Percentiles rank a stretch among this genome's conserved stretches.
phyloP scores from a whole-genome alignment of 1,140 invertebrate genomes.

The Chlorops oryzae region DNA sequence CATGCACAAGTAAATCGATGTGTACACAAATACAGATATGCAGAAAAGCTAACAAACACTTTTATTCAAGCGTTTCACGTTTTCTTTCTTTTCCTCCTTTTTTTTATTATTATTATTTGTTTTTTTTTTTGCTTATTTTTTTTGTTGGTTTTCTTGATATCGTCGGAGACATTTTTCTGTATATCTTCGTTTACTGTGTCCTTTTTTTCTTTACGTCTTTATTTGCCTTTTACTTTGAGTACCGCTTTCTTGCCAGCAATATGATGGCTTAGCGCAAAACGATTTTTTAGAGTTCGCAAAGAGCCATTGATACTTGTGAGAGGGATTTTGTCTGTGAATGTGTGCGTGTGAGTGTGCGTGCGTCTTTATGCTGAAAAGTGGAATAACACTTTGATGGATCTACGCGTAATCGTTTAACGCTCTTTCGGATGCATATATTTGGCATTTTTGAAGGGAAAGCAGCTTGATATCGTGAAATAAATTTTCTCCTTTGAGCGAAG shows the following conservation, averaged over 20 bases:
- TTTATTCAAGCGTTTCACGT: too few relatives aligned
- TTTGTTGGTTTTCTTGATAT: not conserved
- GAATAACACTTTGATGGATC: too few relatives aligned
- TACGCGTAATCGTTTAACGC: too few relatives aligned
- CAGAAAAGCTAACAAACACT: too few relatives aligned
- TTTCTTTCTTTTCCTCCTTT: slow-evolving; percentile 2
- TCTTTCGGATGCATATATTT: too few relatives aligned
- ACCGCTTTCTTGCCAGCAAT: slow-evolving; percentile 2
- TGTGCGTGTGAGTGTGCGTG: not conserved
- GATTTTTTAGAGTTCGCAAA: not conserved
- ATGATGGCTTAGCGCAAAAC: slow-evolving; percentile 9
- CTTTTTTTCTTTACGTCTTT: slow-evolving; percentile 11
- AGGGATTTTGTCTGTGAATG: not conserved
- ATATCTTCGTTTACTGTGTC: not conserved
- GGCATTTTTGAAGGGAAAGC: too few relatives aligned
- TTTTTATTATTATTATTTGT: not conserved
- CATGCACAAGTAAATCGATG: too few relatives aligned
- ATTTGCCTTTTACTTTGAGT: slow-evolving; percentile 10
- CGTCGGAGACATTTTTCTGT: not conserved
- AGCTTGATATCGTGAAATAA: too few relatives aligned
- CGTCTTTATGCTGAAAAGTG: too few relatives aligned
- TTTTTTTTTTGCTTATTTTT: not conserved
- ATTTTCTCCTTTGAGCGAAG: too few relatives aligned
- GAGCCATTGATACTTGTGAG: not conserved
- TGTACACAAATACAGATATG: too few relatives aligned